A percentile compares a stretch with the other conserved stretches of the same genome.
These are phyloP conservation scores for Pristionchus mayeri DNA, from an alignment of 2,888 invertebrate species.

Conservation along the genomic window DNA sequence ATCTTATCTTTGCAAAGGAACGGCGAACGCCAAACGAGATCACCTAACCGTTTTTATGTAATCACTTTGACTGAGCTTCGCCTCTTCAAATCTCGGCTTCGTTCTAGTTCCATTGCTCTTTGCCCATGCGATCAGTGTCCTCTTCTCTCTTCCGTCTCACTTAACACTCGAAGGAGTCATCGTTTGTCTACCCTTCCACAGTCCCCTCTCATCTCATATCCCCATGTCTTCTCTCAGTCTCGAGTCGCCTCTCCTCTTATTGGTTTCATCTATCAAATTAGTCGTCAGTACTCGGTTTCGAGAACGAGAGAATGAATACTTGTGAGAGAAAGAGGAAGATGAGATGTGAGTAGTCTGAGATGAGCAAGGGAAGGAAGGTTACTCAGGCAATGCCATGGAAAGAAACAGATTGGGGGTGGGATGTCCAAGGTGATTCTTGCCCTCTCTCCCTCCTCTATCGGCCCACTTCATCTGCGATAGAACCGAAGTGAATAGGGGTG, in stretches of 20 bases:
- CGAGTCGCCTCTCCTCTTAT: constrained; percentile 13
- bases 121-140: constrained; percentile 36
- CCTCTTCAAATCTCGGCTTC: not conserved
- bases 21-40: not conserved
- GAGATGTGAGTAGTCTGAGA: constrained; percentile 21
- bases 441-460: constrained; percentile 33
- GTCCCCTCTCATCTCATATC: not conserved
- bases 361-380: constrained; percentile 7
- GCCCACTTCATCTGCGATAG: constrained; percentile 30
- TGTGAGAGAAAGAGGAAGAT: constrained; percentile 25
- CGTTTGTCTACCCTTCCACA: constrained; percentile 8
- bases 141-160: constrained; percentile 34
- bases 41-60: constrained; percentile 26
- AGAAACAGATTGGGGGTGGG: constrained; percentile 14
- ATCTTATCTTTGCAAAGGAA: not conserved
- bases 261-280: constrained; percentile 48
- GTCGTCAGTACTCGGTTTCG: constrained; percentile 28
- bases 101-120: constrained; percentile 14
- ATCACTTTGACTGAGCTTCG: not conserved
- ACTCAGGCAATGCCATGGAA: constrained; percentile 18
- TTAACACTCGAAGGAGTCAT: constrained; percentile 32
- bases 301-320: constrained; percentile 40
- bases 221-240: not conserved
- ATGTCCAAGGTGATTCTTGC: constrained; percentile 2
- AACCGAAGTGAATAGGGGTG: too few species aligned